Evolutionary conservation across 2,888 invertebrate species (phyloP), one percentile per base, ranked within the genome.

Genomic region (Gryllus longicercus): DNA sequence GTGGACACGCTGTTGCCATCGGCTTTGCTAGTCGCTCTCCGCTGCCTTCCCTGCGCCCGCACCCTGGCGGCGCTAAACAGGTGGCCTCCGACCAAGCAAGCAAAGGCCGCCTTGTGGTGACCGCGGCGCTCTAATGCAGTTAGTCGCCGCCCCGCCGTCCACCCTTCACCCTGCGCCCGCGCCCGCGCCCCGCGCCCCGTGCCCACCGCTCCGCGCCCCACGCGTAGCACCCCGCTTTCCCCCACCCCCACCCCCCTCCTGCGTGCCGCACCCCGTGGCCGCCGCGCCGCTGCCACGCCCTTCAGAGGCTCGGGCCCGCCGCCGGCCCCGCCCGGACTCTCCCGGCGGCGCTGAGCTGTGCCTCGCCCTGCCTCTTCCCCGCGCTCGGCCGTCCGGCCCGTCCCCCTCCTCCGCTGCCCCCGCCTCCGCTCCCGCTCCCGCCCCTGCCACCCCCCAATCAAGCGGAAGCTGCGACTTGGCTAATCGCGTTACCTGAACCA

Each of bases 401-500:
- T 1, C 63, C 63, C n/a, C 63, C 11, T 3, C 63, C 16, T 5
- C 18, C 18, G 63, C 63, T 1, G 1, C 0, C 14, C n/a, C 63
- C 63, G 14, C 12, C 63, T 0, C 63, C 63, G 63, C 63, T 18
- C 16, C n/a, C n/a, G n/a, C n/a, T n/a, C n/a, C n/a, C 63, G 63
- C 16, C 11, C 14, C 63, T 2, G n/a, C 63, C 63, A 63, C 63
- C 63, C 63, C 63, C n/a, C 63, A 63, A 63, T 63, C 63, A 63
- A 63, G 63, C 63, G 63, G 63, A 63, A 63, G 63, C 63, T 63
- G 63, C 63, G 63, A 63, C 63, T 63, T 63, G 63, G 63, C 63
- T 63, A 63, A 63, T 63, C 63, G 63, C 63, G 63, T 63, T 63
- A 63, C 63, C 63, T 63, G 63, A 63, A 63, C 63, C 63, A 63